These are phyloP conservation scores for Cirrhinus mrigala DNA, from an alignment of 2,797 vertebrate species.

Conservation along the genomic window DNA sequence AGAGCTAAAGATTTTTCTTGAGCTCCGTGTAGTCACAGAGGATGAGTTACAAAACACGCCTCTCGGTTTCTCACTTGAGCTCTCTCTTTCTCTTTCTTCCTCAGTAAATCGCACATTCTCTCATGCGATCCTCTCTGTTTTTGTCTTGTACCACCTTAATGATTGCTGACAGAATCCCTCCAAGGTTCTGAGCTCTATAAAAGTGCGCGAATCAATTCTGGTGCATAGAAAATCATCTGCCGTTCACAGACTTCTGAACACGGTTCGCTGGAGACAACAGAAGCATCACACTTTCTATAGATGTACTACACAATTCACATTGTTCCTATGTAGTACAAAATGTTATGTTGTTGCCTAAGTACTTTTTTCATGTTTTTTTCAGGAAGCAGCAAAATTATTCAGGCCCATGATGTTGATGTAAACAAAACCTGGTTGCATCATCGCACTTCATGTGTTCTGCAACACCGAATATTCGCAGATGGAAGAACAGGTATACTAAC, in stretches of 20 bases:
- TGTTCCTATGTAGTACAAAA: slow-evolving; percentile 6
- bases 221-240: slow-evolving; percentile 1
- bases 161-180: slow-evolving; percentile 39
- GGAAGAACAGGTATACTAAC: neutral
- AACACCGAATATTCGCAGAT: neutral
- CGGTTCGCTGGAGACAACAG: slow-evolving; percentile 1
- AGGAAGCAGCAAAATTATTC: neutral
- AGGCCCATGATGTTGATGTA: neutral
- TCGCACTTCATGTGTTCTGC: neutral
- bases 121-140: slow-evolving; percentile 62
- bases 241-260: slow-evolving; percentile 13
- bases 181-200: slow-evolving; percentile 24
- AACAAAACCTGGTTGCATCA: neutral
- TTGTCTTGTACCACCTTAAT: slow-evolving; percentile 62
- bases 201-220: slow-evolving; percentile 26
- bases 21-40: slow-evolving; percentile 68
- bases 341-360: neutral
- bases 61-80: slow-evolving; percentile 57
- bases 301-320: neutral
- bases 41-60: slow-evolving; percentile 76
- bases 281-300: neutral
- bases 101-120: slow-evolving; percentile 70
- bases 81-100: slow-evolving; percentile 64
- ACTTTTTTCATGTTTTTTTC: neutral
- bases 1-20: slow-evolving; percentile 60